Evolutionary conservation across 2,113 vertebrate genomes (phyloP).

Genomic region (Cygnus atratus): DNA sequence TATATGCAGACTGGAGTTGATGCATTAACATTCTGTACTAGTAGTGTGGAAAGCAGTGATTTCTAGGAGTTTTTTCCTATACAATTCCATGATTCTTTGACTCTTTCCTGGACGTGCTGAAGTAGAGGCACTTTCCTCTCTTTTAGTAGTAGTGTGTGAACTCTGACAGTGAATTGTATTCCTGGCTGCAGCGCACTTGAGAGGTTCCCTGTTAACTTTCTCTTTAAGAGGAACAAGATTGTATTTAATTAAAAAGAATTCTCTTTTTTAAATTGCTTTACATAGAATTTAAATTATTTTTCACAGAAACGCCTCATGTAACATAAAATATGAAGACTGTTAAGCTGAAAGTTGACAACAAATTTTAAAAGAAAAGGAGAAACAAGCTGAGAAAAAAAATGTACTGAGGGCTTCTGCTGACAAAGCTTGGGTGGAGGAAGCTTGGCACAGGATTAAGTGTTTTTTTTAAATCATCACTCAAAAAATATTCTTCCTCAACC

Average conservation of each 20-base stretch:
- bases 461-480: slow-evolving; percentile 37
- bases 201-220: background rate
- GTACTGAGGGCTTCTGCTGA: slow-evolving; percentile 30
- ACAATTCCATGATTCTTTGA: background rate
- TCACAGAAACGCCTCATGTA: background rate
- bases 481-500: slow-evolving; percentile 33
- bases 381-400: slow-evolving; percentile 30
- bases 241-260: background rate
- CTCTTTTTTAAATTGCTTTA: background rate
- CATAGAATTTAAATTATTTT: background rate
- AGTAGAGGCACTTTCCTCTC: background rate
- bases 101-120: background rate
- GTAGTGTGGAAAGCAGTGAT: background rate
- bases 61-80: background rate
- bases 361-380: slow-evolving; percentile 15
- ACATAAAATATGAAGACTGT: background rate
- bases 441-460: slow-evolving; percentile 29
- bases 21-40: background rate
- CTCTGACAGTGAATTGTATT: background rate
- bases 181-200: background rate
- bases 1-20: background rate
- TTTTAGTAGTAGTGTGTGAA: background rate
- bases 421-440: slow-evolving; percentile 30
- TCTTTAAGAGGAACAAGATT: background rate
- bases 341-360: background rate